phyloP scores from a whole-genome alignment of 2,113 vertebrate species.

The Willisornis vidua region DNA sequence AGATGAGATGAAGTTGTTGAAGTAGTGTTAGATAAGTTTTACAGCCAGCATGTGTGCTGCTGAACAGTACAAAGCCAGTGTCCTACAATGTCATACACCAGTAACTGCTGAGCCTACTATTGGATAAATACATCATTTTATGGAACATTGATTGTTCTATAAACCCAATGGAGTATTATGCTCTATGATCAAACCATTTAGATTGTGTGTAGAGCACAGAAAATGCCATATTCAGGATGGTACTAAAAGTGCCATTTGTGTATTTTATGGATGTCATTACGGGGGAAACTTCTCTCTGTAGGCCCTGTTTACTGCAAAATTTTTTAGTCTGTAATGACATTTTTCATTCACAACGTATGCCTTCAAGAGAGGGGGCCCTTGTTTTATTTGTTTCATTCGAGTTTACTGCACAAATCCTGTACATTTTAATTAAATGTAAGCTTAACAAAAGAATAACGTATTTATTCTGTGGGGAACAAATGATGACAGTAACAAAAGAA shows the following conservation, averaged over 20 bases:
- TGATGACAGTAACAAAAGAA: constrained; percentile 69
- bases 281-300: constrained; percentile 86
- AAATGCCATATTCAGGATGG: constrained; percentile 91
- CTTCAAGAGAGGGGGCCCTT: constrained; percentile 86
- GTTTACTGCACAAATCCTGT: constrained; percentile 85
- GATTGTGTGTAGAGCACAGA: constrained; percentile 89
- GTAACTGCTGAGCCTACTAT: constrained; percentile 84
- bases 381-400: constrained; percentile 87
- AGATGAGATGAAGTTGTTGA: constrained; percentile 89
- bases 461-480: constrained; percentile 76
- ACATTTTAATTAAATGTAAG: constrained; percentile 90
- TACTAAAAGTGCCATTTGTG: constrained; percentile 89
- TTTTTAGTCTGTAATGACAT: constrained; percentile 88
- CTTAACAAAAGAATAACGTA: constrained; percentile 85
- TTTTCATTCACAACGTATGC: constrained; percentile 89
- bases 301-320: constrained; percentile 86
- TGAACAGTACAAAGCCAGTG: constrained; percentile 76
- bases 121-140: constrained; percentile 92
- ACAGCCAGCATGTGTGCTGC: constrained; percentile 79
- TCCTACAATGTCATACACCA: constrained; percentile 85
- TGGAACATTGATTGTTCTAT: constrained; percentile 93
- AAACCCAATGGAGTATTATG: constrained; percentile 89
- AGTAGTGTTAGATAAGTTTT: constrained; percentile 87
- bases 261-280: constrained; percentile 89
- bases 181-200: constrained; percentile 91